Evolutionary conservation across 2,888 invertebrate genomes (phyloP), one percentile per base, ranked within the genome.

Genomic region (Dicyrtoma fusca): DNA sequence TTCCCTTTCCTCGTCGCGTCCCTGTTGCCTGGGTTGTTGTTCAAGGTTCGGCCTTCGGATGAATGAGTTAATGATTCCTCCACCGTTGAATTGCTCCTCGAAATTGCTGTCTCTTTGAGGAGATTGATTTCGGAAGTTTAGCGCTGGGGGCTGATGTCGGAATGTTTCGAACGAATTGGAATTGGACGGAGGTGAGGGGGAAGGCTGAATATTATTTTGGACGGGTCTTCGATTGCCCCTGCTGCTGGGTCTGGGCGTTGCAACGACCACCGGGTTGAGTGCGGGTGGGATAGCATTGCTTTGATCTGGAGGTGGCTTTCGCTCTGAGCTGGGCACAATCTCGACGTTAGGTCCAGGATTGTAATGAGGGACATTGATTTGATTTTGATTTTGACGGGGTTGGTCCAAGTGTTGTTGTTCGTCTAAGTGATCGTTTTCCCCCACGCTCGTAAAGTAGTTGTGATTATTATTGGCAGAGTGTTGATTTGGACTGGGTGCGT

Each of bases 261-360:
- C 4, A 26, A 34, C n/a, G n/a, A 1, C 2, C 26, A 5, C 49
- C 51, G 23, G 53, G 8, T 13, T 23, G 0, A 79, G 25, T 19
- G 62, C 62, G n/a, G 79, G 76, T 6, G 65, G 69, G 51, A 80
- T 75, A 26, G 79, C 77, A 70, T 80, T 80, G 55, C 77, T 77
- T 73, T 77, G 77, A 64, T 79, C 80, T 63, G 79, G 78, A n/a
- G 80, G 80, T 13, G 80, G 80, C 42, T 77, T 79, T 44, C 80
- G 59, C 61, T 80, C 80, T 1, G 79, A 79, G 65, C 79, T 79
- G 0, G 79, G 79, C 0, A 74, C 73, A 44, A 79, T 79, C 65
- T 79, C 79, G 0, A 79, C 79, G 66, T 77, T 76, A 1, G 79
- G 79, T 14, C 75, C 49, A 10, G 74, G 74, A 17, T 61, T 61